Percentiles rank a stretch among this genome's conserved stretches.
phyloP scores from a whole-genome alignment of 2,797 vertebrate genomes.

The Centropyge bicolor region DNA sequence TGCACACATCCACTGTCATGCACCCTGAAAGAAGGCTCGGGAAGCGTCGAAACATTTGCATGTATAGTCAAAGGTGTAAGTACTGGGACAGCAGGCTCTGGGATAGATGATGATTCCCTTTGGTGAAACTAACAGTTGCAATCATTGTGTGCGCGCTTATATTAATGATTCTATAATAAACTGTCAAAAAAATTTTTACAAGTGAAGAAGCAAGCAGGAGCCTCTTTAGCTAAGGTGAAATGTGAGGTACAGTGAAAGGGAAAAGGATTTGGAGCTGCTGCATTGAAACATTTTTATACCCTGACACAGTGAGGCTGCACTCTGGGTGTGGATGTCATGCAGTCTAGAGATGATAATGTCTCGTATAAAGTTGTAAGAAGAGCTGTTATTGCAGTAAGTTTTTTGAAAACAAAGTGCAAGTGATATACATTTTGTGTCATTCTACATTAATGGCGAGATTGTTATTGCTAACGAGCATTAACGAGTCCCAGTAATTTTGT shows the following conservation, averaged over 20 bases:
- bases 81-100: constrained; percentile 62
- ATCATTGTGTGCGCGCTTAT: not conserved
- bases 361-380: not conserved
- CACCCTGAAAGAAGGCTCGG: constrained; percentile 74
- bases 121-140: constrained; percentile 1
- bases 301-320: not conserved
- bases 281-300: constrained; percentile 3
- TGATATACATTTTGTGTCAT: not conserved
- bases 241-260: not conserved
- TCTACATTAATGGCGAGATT: constrained; percentile 7
- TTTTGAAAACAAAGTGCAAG: constrained; percentile 9
- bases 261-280: not conserved
- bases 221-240: not conserved
- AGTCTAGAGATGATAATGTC: not conserved
- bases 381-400: constrained; percentile 11
- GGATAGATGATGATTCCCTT: not conserved
- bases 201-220: not conserved
- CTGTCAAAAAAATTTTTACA: not conserved
- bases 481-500: constrained; percentile 10
- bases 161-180: constrained; percentile 7
- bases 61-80: constrained; percentile 48
- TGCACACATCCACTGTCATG: constrained; percentile 42
- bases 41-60: constrained; percentile 66
- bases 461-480: not conserved
- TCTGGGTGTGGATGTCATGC: constrained; percentile 1